Conservation (phyloP, 2,888 invertebrate genomes). For the Elysia crispata region DNA sequence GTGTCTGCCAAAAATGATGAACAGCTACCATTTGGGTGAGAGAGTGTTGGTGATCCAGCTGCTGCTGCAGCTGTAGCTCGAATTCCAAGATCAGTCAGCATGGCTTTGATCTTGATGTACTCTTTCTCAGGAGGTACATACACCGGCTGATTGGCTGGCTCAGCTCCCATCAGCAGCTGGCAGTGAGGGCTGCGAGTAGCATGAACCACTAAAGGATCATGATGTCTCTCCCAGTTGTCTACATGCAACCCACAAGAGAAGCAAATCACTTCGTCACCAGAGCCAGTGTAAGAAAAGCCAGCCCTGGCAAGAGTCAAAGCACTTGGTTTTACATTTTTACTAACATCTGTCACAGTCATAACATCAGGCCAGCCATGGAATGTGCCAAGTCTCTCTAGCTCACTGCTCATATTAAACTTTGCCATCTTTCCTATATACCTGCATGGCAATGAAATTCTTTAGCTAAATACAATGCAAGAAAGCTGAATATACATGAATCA, state of each 20-base stretch:
- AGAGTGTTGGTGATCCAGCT: conserved; percentile 3
- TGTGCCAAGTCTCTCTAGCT: conserved; percentile 41
- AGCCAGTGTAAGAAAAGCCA: conserved; percentile 59
- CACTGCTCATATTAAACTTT: conserved; percentile 9
- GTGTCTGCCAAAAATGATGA: conserved; percentile 42
- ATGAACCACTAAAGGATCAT: conserved; percentile 54
- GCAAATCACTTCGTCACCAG: conserved; percentile 54
- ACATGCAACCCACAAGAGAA: conserved; percentile 54
- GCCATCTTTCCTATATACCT: too few species aligned
- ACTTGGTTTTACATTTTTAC: conserved; percentile 37
- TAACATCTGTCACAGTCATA: conserved; percentile 12
- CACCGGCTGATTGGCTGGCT: conserved; percentile 42
- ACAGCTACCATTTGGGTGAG: not conserved
- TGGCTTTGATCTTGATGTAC: conserved; percentile 25
- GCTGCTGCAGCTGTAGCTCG: conserved; percentile 10
- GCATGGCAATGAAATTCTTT: too few species aligned
- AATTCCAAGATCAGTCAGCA: conserved; percentile 31
- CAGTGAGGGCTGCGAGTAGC: conserved; percentile 53
- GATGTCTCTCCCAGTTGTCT: conserved; percentile 51
- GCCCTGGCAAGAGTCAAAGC: conserved; percentile 55
- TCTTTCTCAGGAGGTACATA: conserved; percentile 33
- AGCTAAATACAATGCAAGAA: too few species aligned
- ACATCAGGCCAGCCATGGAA: conserved; percentile 43
- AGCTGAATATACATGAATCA: too few species aligned
- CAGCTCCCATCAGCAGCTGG: conserved; percentile 41